Percentiles rank a stretch among this genome's conserved stretches.
These are phyloP conservation scores for Leptosomus discolor DNA, from an alignment of 2,113 vertebrate species.

Conservation along the genomic window DNA sequence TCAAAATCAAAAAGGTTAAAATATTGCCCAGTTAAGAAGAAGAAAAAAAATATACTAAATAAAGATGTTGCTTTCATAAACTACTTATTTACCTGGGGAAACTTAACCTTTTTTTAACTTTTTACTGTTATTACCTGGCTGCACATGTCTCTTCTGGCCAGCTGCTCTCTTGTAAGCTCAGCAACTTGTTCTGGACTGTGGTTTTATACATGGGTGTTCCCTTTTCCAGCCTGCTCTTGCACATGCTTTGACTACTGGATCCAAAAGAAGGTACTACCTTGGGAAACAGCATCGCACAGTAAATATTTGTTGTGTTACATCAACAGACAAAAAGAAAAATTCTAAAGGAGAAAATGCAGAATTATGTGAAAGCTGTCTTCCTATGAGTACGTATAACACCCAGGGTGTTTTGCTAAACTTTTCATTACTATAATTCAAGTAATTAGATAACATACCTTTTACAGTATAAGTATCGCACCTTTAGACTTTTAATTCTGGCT, in stretches of 20 bases:
- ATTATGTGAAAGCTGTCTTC: background rate
- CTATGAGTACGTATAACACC: accelerated
- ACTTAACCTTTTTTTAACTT: background rate
- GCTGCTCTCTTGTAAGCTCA: background rate
- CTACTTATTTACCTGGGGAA: background rate
- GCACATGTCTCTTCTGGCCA: background rate
- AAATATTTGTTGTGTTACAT: background rate
- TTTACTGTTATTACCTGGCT: background rate
- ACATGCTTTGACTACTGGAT: background rate
- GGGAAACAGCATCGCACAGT: background rate
- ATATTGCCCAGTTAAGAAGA: background rate
- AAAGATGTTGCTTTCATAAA: background rate
- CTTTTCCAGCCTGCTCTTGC: background rate
- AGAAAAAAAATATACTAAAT: background rate
- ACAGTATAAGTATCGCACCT: background rate
- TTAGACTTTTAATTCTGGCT: background rate
- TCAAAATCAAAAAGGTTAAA: background rate
- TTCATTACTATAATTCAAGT: background rate
- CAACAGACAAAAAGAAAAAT: background rate
- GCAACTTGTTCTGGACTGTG: background rate
- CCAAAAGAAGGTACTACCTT: background rate
- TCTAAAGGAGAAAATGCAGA: background rate
- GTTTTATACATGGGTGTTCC: background rate
- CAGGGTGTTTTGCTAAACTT: background rate
- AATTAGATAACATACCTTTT: background rate